A percentile compares a stretch with the other conserved stretches of the same genome.
These are phyloP conservation scores for Peucedramus taeniatus DNA, from an alignment of 2,113 vertebrate genomes.

Conservation along the genomic window DNA sequence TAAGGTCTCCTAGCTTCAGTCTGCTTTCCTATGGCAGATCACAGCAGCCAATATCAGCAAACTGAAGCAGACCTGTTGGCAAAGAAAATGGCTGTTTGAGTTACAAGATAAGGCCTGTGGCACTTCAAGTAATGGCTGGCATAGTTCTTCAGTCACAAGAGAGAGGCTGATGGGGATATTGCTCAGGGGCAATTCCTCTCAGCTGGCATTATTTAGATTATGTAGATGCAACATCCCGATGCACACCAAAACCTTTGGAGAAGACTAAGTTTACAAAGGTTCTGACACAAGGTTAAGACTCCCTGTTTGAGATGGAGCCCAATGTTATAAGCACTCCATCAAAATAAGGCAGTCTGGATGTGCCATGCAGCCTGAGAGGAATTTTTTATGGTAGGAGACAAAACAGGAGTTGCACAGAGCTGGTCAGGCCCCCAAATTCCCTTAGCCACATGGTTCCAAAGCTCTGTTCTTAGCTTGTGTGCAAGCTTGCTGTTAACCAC, in stretches of 20 bases:
- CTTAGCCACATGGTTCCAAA: background rate
- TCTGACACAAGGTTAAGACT: background rate
- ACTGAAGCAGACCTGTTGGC: fast-evolving
- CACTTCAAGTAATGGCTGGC: background rate
- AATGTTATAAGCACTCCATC: background rate
- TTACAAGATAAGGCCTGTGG: background rate
- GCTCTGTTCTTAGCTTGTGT: background rate
- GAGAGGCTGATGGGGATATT: background rate
- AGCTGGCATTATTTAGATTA: background rate
- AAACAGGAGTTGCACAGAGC: background rate
- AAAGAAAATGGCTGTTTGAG: background rate
- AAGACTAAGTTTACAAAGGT: background rate
- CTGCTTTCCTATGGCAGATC: background rate
- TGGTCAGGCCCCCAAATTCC: background rate
- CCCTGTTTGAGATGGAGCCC: background rate
- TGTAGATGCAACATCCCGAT: fast-evolving
- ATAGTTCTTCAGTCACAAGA: background rate
- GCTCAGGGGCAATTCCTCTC: background rate
- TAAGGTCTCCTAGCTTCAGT: background rate
- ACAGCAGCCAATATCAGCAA: background rate
- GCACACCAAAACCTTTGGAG: background rate
- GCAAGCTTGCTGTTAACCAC: background rate
- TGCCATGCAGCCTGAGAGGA: background rate
- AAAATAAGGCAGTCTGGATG: background rate
- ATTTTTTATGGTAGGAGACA: background rate